Conservation (phyloP, 1,140 invertebrate genomes). For the Subanguina moxae region DNA sequence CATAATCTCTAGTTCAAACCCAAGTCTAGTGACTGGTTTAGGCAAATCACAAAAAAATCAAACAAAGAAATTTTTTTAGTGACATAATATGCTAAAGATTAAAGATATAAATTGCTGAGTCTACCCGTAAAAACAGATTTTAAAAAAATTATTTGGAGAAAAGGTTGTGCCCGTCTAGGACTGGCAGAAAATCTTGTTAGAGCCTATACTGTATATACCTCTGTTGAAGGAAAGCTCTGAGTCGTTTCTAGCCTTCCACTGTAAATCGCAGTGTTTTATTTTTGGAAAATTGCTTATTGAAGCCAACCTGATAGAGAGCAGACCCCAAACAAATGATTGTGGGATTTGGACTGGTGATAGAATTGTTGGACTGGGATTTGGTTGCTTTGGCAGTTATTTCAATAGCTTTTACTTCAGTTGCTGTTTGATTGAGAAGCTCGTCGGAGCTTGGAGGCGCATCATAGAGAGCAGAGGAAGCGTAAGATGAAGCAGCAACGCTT, state of each 20-base stretch:
- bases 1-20: no score
- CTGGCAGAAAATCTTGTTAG: no score
- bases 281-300: background rate
- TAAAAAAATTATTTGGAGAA: no score
- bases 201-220: no score
- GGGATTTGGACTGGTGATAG: background rate
- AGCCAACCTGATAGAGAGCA: slow-evolving; percentile 64
- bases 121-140: no score
- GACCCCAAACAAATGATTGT: slow-evolving; percentile 59
- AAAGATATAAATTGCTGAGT: no score
- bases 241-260: slow-evolving; percentile 68
- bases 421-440: background rate
- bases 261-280: background rate
- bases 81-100: no score
- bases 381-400: background rate
- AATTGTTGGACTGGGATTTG: slow-evolving; percentile 3
- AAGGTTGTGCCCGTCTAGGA: no score
- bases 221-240: slow-evolving; percentile 70
- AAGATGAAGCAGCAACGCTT: background rate
- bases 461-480: slow-evolving; percentile 28
- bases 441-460: slow-evolving; percentile 36
- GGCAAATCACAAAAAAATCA: no score
- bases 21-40: no score
- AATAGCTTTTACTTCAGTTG: background rate
- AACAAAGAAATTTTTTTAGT: no score